Evolutionary conservation across 2,113 vertebrate species (phyloP).

Genomic region (Rhinogobius similis): DNA sequence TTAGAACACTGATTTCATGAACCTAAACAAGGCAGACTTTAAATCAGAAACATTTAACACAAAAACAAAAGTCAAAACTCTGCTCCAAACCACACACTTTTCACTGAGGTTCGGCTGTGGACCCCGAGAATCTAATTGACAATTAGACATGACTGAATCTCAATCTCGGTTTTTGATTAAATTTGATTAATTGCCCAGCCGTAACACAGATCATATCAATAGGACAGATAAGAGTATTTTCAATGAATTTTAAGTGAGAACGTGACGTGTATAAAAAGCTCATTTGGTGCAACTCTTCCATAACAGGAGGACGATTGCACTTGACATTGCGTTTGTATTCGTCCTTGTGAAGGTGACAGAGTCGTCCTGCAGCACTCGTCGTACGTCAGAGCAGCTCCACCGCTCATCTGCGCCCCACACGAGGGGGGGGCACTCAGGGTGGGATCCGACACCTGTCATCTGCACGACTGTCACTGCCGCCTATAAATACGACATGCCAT

Average conservation of each 20-base stretch:
- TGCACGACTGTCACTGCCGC: constrained; percentile 66
- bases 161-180: too few relatives aligned
- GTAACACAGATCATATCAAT: too few relatives aligned
- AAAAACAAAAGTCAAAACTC: too few relatives aligned
- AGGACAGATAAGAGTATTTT: neutral
- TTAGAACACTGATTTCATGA: too few relatives aligned
- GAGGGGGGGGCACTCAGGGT: constrained; percentile 25
- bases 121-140: too few relatives aligned
- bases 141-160: too few relatives aligned
- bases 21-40: too few relatives aligned
- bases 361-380: constrained; percentile 42
- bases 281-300: neutral
- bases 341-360: constrained; percentile 72
- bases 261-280: neutral
- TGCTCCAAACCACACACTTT: too few relatives aligned
- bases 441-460: constrained; percentile 76
- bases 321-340: constrained; percentile 17
- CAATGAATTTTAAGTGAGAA: neutral
- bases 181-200: too few relatives aligned
- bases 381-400: constrained; percentile 49
- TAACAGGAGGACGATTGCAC: neutral
- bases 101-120: too few relatives aligned
- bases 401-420: constrained; percentile 32
- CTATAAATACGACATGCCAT: constrained; percentile 78
- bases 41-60: too few relatives aligned